Base-by-base conservation (phyloP, 1,140 invertebrate species). In the Harlomillsia oculata region DNA sequence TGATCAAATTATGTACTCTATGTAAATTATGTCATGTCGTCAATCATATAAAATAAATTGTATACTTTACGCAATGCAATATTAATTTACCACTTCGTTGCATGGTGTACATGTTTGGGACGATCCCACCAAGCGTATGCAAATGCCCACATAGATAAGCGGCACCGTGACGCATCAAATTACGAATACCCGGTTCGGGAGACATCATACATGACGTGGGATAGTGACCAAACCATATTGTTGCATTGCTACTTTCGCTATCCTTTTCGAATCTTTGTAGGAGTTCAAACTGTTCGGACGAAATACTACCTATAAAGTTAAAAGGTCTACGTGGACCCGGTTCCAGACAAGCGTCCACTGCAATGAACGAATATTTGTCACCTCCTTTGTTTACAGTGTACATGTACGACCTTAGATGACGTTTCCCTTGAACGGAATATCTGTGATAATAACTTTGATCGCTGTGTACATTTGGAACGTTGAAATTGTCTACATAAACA, bases 121-220 rank as follows among this genome's bases (percentile, higher is more conserved):
- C 80, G 2, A 84, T 63, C 5, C 85, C 87, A 52, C 79, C 52
- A 6, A 57, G 28, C 8, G 81, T 85, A 71, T 96, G 92, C 59
- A 92, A 80, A 75, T 96, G 92, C 8, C 92, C 92, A 75, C 89
- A 94, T n/a, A 96, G 70, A 74, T 94, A 95, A 1, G 78, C 84
- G 59, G 82, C 69, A 34, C 76, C 77, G 64, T 74, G 72, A 14
- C 71, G 72, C 67, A 80, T 78, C n/a, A 80, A 60, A 52, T 72
- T 46, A 67, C 78, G 72, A 44, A 75, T 59, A 63, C 78, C 73
- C 54, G 74, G 74, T 48, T 34, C 46, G 18, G 82, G 74, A 1
- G 80, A 74, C 16, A 88, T 70, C 61, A 95, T 89, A 62, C 85
- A 83, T 5, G 90, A 92, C 2, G 89, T 91, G 13, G 92, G 90